These are phyloP conservation scores for Microdon myrmicae DNA, from an alignment of 2,888 invertebrate species.

Conservation along the genomic window DNA sequence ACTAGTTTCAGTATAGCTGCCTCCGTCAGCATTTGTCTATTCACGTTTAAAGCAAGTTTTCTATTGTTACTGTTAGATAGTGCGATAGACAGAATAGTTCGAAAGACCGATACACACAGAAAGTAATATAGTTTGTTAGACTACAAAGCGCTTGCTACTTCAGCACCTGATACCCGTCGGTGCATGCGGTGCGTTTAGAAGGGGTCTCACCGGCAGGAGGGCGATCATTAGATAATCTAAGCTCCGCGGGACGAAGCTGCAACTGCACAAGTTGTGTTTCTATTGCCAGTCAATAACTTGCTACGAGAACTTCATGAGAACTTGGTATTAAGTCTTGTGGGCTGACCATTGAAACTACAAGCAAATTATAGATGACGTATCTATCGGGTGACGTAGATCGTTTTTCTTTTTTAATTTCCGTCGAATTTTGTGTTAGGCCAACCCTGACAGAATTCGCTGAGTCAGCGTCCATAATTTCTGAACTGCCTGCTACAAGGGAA, in stretches of 20 bases:
- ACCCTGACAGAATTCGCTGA: too few species aligned
- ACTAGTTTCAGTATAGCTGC: background rate
- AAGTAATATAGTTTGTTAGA: conserved; percentile 28
- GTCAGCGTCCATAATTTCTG: too few species aligned
- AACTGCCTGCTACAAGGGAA: too few species aligned
- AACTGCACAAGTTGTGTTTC: conserved; percentile 4
- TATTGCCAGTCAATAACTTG: too few species aligned
- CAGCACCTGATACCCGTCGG: background rate
- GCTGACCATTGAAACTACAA: conserved; percentile 47
- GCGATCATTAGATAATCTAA: conserved; percentile 25
- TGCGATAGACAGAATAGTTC: conserved; percentile 36
- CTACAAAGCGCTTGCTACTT: conserved; percentile 28
- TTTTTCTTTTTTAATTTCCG: background rate
- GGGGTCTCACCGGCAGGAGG: conserved; percentile 5
- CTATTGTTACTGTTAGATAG: conserved; percentile 26
- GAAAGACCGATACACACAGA: conserved; percentile 4
- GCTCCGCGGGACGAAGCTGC: background rate
- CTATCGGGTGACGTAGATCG: background rate
- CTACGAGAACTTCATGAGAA: conserved; percentile 35
- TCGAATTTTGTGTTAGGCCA: too few species aligned
- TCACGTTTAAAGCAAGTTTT: conserved; percentile 2
- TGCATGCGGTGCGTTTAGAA: background rate
- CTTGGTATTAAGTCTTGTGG: conserved; percentile 39
- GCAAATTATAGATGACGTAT: too few species aligned
- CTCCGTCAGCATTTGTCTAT: conserved; percentile 14